Percentiles rank a stretch among this genome's conserved stretches.
Evolutionary conservation across 2,888 invertebrate species (phyloP).

Genomic region (Anoplius nigerrimus): DNA sequence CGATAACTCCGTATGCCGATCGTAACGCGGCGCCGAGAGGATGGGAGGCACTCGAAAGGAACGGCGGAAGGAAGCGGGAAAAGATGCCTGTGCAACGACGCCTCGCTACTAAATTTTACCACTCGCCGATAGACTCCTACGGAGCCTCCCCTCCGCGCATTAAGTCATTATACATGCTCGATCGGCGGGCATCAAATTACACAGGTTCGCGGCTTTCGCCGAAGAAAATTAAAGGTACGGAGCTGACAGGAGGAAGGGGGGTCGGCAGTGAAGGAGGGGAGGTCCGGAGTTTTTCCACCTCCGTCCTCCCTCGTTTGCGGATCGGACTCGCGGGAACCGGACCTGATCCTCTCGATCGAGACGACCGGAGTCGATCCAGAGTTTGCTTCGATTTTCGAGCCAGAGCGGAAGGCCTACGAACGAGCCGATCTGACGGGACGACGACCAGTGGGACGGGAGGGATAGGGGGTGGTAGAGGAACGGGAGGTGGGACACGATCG

Average conservation of each 20-base stretch:
- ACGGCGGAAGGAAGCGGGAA: too few species aligned
- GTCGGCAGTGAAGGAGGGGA: too few species aligned
- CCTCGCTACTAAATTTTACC: too few species aligned
- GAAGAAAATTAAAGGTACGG: slow-evolving; percentile 37
- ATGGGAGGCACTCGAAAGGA: too few species aligned
- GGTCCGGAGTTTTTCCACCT: slow-evolving; percentile 24
- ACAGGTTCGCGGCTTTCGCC: slow-evolving; percentile 29
- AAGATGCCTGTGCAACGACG: too few species aligned
- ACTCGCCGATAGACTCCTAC: too few species aligned
- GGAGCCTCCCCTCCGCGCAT: slow-evolving; percentile 10
- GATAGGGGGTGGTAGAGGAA: slow-evolving; percentile 3
- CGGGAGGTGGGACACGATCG: slow-evolving; percentile 43
- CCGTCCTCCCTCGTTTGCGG: neutral
- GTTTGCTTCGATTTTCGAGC: neutral
- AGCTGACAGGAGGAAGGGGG: neutral
- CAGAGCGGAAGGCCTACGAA: slow-evolving; percentile 3
- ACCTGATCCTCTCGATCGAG: too few species aligned
- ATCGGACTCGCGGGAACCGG: neutral
- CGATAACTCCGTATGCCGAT: too few species aligned
- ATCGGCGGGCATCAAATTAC: slow-evolving; percentile 23
- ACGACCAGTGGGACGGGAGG: slow-evolving; percentile 4
- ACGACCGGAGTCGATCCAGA: too few species aligned
- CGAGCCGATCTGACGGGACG: slow-evolving; percentile 9
- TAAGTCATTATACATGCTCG: slow-evolving; percentile 34
- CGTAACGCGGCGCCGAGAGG: too few species aligned